phyloP scores from a whole-genome alignment of 2,113 vertebrate species.

The Ceyx margarethae region DNA sequence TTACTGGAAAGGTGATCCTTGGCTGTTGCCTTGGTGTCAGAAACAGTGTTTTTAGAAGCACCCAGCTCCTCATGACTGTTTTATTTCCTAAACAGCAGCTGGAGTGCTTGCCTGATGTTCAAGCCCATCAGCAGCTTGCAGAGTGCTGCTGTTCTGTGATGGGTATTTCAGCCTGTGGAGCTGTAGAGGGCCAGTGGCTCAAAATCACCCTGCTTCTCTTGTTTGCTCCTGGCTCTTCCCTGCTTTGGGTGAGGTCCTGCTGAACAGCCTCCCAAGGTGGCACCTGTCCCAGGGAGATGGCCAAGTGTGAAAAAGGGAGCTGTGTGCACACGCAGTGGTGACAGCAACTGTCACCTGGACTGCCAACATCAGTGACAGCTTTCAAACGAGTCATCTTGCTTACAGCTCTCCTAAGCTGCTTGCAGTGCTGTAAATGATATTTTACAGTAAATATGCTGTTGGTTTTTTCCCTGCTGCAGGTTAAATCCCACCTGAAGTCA shows the following conservation, averaged over 20 bases:
- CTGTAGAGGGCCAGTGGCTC: neutral
- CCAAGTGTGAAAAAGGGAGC: neutral
- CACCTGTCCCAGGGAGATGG: neutral
- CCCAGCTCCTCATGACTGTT: too few relatives aligned
- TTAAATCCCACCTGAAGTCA: neutral
- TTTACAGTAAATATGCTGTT: neutral
- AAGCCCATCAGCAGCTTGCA: neutral
- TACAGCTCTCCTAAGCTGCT: neutral
- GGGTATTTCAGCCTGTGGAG: neutral
- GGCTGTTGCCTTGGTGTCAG: neutral
- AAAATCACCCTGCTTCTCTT: neutral
- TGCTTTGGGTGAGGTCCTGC: neutral
- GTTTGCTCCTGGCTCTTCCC: neutral
- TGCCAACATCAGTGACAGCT: neutral
- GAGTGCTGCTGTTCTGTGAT: neutral
- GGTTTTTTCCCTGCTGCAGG: neutral
- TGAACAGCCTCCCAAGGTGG: neutral
- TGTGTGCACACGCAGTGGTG: neutral
- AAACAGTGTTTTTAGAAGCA: neutral
- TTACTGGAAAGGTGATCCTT: neutral
- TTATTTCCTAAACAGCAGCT: neutral
- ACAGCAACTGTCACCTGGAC: neutral
- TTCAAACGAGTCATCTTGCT: neutral
- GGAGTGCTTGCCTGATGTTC: fast-evolving
- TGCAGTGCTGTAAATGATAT: neutral